phyloP scores from a whole-genome alignment of 2,113 vertebrate genomes.

The Ceratotherium simum region DNA sequence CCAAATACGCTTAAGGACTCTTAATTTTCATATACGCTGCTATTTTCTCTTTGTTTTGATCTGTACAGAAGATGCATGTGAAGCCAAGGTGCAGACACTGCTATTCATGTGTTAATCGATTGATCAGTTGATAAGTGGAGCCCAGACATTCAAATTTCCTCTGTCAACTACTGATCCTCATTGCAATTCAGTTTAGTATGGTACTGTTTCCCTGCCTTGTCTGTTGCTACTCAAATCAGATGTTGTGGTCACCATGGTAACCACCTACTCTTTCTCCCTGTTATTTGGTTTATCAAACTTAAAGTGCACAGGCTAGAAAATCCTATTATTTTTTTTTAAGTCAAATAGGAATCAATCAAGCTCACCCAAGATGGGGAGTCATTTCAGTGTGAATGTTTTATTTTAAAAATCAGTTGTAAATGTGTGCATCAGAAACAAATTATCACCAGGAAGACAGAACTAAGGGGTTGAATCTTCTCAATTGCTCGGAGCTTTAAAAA shows the following conservation, averaged over 20 bases:
- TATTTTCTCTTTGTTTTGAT: constrained; percentile 40
- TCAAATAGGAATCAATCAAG: constrained; percentile 36
- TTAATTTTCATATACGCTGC: neutral
- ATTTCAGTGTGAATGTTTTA: constrained; percentile 57
- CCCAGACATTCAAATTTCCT: constrained; percentile 59
- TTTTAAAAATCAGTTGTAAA: neutral
- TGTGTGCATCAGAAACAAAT: constrained; percentile 37
- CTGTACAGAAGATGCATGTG: neutral
- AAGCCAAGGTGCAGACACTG: neutral
- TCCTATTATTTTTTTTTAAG: neutral
- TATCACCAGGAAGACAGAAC: constrained; percentile 21
- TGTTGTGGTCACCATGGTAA: constrained; percentile 86
- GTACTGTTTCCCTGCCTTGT: constrained; percentile 55
- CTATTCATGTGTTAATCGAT: constrained; percentile 34
- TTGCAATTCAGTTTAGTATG: constrained; percentile 62
- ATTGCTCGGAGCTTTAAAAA: neutral
- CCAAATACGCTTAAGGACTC: neutral
- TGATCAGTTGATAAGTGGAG: constrained; percentile 37
- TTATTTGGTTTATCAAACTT: constrained; percentile 81
- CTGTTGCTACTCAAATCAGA: constrained; percentile 74
- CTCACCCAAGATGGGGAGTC: neutral
- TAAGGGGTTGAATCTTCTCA: neutral
- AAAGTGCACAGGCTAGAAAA: constrained; percentile 59
- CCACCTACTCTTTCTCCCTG: constrained; percentile 79
- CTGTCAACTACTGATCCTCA: constrained; percentile 35